Evolutionary conservation across 2,797 vertebrate species (phyloP).

Genomic region (Phrynocephalus forsythii): DNA sequence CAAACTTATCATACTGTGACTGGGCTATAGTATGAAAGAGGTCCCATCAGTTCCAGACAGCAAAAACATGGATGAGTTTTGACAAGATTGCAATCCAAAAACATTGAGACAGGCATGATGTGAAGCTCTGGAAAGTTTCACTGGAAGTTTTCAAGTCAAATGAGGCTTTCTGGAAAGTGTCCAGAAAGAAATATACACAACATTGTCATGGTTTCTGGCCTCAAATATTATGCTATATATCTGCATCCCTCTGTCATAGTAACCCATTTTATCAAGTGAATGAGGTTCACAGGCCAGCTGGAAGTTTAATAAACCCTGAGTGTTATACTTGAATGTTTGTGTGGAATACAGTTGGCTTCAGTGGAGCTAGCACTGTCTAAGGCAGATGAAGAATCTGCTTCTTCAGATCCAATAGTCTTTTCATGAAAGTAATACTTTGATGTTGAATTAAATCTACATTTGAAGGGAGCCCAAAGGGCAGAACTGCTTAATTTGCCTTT

Average conservation of each 20-base stretch:
- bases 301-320: not conserved
- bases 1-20: not conserved
- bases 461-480: constrained; percentile 20
- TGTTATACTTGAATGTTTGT: not conserved
- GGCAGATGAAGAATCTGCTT: not conserved
- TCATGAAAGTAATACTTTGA: not conserved
- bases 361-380: not conserved
- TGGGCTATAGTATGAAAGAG: not conserved
- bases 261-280: not conserved
- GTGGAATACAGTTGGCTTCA: not conserved
- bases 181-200: not conserved
- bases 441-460: constrained; percentile 3
- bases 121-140: not conserved
- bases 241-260: not conserved
- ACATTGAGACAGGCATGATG: not conserved
- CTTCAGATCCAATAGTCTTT: not conserved
- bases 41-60: not conserved
- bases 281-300: not conserved
- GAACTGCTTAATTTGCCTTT: constrained; percentile 41
- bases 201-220: not conserved
- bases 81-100: not conserved
- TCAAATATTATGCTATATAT: not conserved
- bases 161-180: not conserved
- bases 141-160: not conserved
- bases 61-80: not conserved